Evolutionary conservation across 2,113 vertebrate genomes (phyloP).

Genomic region (Papio anubis): DNA sequence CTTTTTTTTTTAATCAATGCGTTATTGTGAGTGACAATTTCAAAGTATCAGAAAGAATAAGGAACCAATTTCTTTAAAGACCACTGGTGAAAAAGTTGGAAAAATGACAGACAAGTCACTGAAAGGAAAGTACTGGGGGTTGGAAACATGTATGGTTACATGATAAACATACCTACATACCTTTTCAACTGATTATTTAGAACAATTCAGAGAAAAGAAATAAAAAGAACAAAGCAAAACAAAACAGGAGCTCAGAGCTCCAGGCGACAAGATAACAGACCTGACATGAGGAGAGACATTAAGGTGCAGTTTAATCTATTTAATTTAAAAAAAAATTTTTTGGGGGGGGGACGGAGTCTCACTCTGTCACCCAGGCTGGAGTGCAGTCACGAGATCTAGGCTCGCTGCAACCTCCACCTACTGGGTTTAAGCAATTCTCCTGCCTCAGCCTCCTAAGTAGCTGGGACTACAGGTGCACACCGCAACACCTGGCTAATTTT

Average conservation of each 20-base stretch:
- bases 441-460: too few relatives aligned
- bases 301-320: background rate
- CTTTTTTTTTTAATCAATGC: background rate
- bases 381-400: too few relatives aligned
- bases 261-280: background rate
- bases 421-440: too few relatives aligned
- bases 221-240: background rate
- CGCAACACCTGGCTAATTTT: too few relatives aligned
- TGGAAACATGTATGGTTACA: background rate
- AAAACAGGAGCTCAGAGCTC: background rate
- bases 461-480: too few relatives aligned
- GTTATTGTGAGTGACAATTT: slow-evolving; percentile 48
- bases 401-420: too few relatives aligned
- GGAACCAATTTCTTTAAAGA: background rate
- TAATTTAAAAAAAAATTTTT: background rate
- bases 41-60: slow-evolving; percentile 37
- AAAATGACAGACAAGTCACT: slow-evolving; percentile 19
- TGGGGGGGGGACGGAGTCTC: fast-evolving
- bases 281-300: background rate
- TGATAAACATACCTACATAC: background rate
- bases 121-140: background rate
- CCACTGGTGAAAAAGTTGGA: background rate
- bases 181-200: background rate
- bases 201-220: background rate
- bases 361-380: too few relatives aligned